Base-by-base conservation (phyloP, 2,797 vertebrate genomes). In the Graptemys geographica region DNA sequence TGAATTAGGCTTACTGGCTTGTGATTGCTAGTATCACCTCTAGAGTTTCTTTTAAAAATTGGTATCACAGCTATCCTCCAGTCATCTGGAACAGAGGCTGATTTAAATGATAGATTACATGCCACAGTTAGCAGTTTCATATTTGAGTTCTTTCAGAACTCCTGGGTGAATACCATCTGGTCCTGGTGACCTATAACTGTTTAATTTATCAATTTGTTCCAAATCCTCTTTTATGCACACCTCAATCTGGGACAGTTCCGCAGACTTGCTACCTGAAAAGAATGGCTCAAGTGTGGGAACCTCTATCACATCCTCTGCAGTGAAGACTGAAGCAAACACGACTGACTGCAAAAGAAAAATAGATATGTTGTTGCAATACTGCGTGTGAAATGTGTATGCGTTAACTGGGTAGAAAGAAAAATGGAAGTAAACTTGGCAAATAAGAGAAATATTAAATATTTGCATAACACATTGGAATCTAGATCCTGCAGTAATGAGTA, bases 361-460 rank as follows among this genome's bases (percentile, higher is more conserved):
- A 86, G 65, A 84, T 79, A 78, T 53, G 76, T 25, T 72, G 90
- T 94, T 90, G 21, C 56, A 94, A 83, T 11, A 87, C n/a, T 33
- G 88, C n/a, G 16, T 27, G 88, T 86, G 79, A 87, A 86, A 47
- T 93, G 84, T 91, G 86, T 83, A 65, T 74, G 94, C 65, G 85
- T 69, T 69, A 92, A 88, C 78, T 52, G 86, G 88, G 37, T 18
- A 80, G 80, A 79, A 87, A 76, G 65, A 65, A 65, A 94, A 95
- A 94, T 11, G 37, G 72, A 93, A 96, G 90, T 83, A 90, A 84
- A 28, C 62, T 74, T 65, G 90, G 62, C 15, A 85, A 93, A 57
- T 41, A 95, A 51, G 28, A 25, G 72, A 92, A 69, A 25, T 21
- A 87, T 79, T 93, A 47, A 21, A 19, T 49, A 9, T 52, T 25